A percentile compares a stretch with the other conserved stretches of the same genome.
phyloP scores from a whole-genome alignment of 2,888 invertebrate species.

The Dryocosmus kuriphilus region DNA sequence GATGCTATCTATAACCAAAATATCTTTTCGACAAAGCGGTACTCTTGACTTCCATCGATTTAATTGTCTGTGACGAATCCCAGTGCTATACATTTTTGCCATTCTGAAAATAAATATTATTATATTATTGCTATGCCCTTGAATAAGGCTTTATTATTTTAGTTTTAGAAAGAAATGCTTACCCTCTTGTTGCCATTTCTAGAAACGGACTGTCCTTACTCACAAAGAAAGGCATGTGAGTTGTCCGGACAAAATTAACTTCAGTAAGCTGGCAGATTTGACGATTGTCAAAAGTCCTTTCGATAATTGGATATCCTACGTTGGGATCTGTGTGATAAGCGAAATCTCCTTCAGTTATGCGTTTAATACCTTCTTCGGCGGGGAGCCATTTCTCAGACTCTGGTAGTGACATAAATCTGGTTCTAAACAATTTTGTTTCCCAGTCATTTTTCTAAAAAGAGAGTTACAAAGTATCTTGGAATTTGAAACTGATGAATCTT shows the following conservation, averaged over 20 bases:
- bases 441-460: constrained; percentile 62
- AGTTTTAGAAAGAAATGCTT: constrained; percentile 11
- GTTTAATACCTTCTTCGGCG: constrained; percentile 64
- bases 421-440: constrained; percentile 62
- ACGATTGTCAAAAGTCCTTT: constrained; percentile 65
- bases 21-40: constrained; percentile 66
- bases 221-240: constrained; percentile 54
- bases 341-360: constrained; percentile 64
- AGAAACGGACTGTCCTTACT: constrained; percentile 67
- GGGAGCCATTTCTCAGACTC: constrained; percentile 62
- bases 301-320: constrained; percentile 68
- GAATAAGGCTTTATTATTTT: too few relatives aligned
- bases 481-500: too few relatives aligned
- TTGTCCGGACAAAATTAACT: constrained; percentile 64
- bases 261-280: constrained; percentile 70
- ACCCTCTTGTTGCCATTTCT: constrained; percentile 70
- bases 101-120: constrained; percentile 56
- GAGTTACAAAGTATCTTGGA: too few relatives aligned
- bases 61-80: constrained; percentile 65
- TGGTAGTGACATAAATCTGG: constrained; percentile 64
- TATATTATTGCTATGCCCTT: too few relatives aligned
- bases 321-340: constrained; percentile 72
- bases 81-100: constrained; percentile 65
- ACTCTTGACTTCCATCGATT: constrained; percentile 68
- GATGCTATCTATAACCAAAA: constrained; percentile 66